phyloP scores from a whole-genome alignment of 2,113 vertebrate genomes.

The human (Homo sapiens) region DNA sequence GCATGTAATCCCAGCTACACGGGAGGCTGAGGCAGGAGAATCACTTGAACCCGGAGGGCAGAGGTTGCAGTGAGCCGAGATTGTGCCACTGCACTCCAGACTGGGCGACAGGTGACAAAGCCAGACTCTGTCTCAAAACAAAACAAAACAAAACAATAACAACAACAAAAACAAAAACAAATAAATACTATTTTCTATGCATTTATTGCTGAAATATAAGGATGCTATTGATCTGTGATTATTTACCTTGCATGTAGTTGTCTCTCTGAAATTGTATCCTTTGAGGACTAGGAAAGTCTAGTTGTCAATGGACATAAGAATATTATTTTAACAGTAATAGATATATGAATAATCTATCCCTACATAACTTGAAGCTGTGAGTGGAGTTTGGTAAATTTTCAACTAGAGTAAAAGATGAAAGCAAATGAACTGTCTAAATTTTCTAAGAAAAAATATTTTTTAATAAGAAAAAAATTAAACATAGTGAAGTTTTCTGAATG shows the following conservation, averaged over 20 bases:
- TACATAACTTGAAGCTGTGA: neutral
- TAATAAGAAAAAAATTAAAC: conserved; percentile 36
- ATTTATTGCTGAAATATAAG: neutral
- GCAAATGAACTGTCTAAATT: neutral
- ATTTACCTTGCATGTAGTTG: neutral
- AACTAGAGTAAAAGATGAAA: neutral
- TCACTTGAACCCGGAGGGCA: too few species aligned
- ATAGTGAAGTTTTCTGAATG: neutral
- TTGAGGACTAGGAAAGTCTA: neutral
- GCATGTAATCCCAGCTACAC: too few species aligned
- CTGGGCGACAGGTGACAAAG: too few species aligned
- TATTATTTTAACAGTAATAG: neutral
- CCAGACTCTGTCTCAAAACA: too few species aligned
- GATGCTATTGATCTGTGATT: neutral
- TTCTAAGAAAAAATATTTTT: conserved; percentile 24
- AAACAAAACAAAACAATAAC: too few species aligned
- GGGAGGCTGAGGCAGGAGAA: too few species aligned
- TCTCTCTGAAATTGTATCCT: neutral
- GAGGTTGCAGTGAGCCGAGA: too few species aligned
- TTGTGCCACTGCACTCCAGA: too few species aligned
- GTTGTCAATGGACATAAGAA: neutral
- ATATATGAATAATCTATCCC: neutral
- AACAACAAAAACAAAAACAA: too few species aligned
- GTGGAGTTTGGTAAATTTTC: neutral
- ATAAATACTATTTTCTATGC: neutral